A percentile compares a stretch with the other conserved stretches of the same genome.
These are phyloP conservation scores for Perca schrenkii DNA, from an alignment of 2,113 vertebrate species.

Conservation along the genomic window DNA sequence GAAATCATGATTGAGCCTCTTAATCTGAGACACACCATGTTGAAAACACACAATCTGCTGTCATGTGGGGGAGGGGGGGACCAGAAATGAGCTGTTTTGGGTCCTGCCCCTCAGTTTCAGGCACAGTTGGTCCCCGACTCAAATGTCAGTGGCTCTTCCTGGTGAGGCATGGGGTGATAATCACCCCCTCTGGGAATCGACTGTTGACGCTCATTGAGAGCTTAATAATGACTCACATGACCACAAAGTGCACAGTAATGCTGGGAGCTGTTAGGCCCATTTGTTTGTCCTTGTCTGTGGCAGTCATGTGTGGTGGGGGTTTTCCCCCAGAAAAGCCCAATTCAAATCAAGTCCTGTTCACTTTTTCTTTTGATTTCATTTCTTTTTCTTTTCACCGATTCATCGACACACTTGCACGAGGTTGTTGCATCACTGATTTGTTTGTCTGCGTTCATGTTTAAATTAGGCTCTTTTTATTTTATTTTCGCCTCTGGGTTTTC, in stretches of 20 bases:
- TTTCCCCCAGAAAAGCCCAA: constrained; percentile 15
- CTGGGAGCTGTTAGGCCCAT: constrained; percentile 17
- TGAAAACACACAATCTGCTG: neutral
- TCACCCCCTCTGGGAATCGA: constrained; percentile 36
- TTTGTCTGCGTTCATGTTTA: constrained; percentile 3
- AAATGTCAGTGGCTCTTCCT: constrained; percentile 40
- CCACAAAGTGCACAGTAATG: constrained; percentile 17
- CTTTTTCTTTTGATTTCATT: neutral
- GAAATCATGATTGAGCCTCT: constrained; percentile 4
- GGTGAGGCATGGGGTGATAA: constrained; percentile 41
- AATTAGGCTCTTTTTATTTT: neutral
- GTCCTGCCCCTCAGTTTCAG: constrained; percentile 37
- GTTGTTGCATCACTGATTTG: constrained; percentile 23
- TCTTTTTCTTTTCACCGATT: neutral
- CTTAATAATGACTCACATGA: constrained; percentile 50
- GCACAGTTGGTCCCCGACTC: neutral
- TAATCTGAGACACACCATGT: neutral
- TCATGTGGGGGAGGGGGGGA: neutral
- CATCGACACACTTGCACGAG: neutral
- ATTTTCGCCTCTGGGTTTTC: constrained; percentile 11
- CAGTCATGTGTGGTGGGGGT: neutral
- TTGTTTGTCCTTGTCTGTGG: constrained; percentile 31
- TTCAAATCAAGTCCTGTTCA: neutral
- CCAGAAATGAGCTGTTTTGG: neutral
- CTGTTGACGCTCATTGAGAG: constrained; percentile 29